phyloP scores from a whole-genome alignment of 2,113 vertebrate genomes.

The Prionailurus viverrinus region DNA sequence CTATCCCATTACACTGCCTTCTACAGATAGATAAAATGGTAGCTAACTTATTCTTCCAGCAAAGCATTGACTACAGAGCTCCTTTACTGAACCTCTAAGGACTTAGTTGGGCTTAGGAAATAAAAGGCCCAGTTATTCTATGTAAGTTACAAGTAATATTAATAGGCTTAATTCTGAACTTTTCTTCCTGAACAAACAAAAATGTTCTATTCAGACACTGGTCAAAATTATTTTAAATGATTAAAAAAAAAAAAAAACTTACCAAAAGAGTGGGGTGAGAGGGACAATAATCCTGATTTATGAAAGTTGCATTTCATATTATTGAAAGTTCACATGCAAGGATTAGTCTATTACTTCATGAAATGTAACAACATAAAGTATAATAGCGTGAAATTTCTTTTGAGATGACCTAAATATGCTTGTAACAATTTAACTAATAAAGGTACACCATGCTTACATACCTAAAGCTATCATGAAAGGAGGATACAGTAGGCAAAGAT shows the following conservation, averaged over 20 bases:
- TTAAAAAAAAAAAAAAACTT: constrained; percentile 18
- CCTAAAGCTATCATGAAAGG: constrained; percentile 99
- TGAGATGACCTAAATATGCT: constrained; percentile 41
- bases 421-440: constrained; percentile 54
- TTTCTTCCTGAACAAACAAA: neutral
- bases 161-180: constrained; percentile 36
- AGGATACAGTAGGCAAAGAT: constrained; percentile 99
- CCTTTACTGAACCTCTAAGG: neutral
- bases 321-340: constrained; percentile 67
- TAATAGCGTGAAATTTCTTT: constrained; percentile 57
- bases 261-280: neutral
- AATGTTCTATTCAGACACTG: constrained; percentile 41
- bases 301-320: constrained; percentile 63
- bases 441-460: constrained; percentile 85
- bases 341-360: constrained; percentile 72
- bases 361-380: constrained; percentile 65
- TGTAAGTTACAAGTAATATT: constrained; percentile 4
- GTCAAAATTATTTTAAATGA: constrained; percentile 65
- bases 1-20: neutral
- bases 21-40: neutral
- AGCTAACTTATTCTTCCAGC: neutral
- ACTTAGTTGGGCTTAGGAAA: neutral
- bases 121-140: constrained; percentile 22
- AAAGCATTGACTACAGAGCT: neutral
- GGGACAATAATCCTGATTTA: constrained; percentile 59